Percentiles rank a stretch among this genome's conserved stretches.
Conservation (phyloP, 2,888 invertebrate species). For the Rotaria macrura region DNA sequence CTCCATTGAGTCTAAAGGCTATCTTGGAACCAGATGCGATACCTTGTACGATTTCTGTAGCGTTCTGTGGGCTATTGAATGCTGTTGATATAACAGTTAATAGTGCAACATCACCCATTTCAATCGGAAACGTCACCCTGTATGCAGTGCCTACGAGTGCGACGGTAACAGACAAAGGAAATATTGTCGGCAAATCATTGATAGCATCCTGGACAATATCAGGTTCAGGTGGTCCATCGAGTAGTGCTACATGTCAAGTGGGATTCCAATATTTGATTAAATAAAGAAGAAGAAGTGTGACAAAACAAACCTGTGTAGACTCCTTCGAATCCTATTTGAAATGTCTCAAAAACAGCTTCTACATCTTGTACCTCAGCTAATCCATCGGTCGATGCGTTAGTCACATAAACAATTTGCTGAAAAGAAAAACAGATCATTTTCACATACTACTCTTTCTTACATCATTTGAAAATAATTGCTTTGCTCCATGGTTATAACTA, state of each 20-base stretch:
- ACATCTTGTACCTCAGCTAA: neutral
- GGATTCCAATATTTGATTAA: too few species aligned
- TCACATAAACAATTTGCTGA: neutral
- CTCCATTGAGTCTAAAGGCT: neutral
- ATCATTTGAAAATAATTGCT: too few species aligned
- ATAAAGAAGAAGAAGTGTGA: too few species aligned
- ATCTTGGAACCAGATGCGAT: neutral
- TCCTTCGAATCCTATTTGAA: neutral
- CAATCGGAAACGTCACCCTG: neutral
- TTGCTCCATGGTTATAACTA: too few species aligned
- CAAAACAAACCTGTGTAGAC: constrained; percentile 11
- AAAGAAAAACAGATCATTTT: neutral
- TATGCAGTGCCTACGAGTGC: neutral
- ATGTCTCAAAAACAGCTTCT: too few species aligned
- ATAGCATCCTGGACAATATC: constrained; percentile 13
- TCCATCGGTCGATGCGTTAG: neutral
- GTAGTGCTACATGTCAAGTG: neutral
- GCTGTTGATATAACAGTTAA: too few species aligned
- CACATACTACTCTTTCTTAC: too few species aligned
- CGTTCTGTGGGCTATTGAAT: too few species aligned
- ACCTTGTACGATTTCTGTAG: constrained; percentile 13
- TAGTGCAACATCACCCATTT: constrained; percentile 7
- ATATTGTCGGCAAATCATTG: constrained; percentile 26
- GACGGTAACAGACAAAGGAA: neutral
- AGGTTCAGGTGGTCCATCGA: neutral